These are phyloP conservation scores for Drosophila birchii DNA, from an alignment of 2,888 invertebrate species.

Conservation along the genomic window DNA sequence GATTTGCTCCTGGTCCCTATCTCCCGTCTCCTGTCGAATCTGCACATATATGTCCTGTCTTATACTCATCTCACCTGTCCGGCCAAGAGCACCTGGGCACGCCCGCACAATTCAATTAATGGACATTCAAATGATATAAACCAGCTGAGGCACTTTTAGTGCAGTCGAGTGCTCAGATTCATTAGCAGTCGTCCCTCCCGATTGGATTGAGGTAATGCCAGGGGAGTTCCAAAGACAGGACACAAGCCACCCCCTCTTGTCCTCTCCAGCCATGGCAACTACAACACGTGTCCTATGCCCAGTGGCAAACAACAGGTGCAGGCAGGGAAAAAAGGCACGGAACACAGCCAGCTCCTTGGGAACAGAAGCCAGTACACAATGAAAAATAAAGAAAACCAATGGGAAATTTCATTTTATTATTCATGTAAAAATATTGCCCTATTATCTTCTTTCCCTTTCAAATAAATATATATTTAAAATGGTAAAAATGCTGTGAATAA, in stretches of 20 bases:
- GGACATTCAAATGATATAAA: slow-evolving; percentile 80
- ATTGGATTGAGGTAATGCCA: slow-evolving; percentile 57
- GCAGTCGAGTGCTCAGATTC: slow-evolving; percentile 58
- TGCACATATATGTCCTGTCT: slow-evolving; percentile 1
- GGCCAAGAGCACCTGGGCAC: slow-evolving; percentile 45
- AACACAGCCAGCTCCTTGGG: slow-evolving; percentile 26
- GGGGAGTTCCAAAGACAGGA: slow-evolving; percentile 42
- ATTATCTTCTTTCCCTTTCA: not conserved
- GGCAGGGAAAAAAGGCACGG: slow-evolving; percentile 32
- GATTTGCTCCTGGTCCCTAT: slow-evolving; percentile 1
- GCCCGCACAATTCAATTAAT: slow-evolving; percentile 78
- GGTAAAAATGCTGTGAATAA: too few species aligned
- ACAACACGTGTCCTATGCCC: slow-evolving; percentile 39
- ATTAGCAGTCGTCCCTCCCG: slow-evolving; percentile 64
- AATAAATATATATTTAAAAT: not conserved
- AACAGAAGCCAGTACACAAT: slow-evolving; percentile 40
- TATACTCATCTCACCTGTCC: slow-evolving; percentile 9
- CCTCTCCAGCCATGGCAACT: slow-evolving; percentile 25
- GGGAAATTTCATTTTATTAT: not conserved
- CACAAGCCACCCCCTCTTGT: slow-evolving; percentile 1
- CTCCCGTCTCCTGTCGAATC: slow-evolving; percentile 1
- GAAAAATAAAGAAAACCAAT: not conserved
- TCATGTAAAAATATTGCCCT: too few species aligned
- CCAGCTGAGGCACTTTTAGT: slow-evolving; percentile 74
- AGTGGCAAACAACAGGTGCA: slow-evolving; percentile 72